Evolutionary conservation across 2,797 vertebrate genomes (phyloP), one percentile per base, ranked within the genome.

Genomic region (Eurystomus glaucurus): DNA sequence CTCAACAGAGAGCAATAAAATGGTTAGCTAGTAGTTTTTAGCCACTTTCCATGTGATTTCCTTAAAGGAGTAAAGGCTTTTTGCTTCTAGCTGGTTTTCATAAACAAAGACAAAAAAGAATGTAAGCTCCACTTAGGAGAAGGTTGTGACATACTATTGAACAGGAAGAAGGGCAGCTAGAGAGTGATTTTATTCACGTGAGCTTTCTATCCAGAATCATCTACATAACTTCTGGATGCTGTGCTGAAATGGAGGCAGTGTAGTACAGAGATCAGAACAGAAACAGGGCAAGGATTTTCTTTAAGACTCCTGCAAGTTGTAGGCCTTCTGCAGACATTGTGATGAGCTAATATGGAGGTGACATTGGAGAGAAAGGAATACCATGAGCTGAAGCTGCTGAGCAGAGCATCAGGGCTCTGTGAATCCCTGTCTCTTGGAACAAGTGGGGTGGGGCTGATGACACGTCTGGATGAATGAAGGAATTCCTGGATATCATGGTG

Each of bases 301-400:
- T 77, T 8, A 51, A 85, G 60, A 64, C 18, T 88, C 15, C 35
- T 77, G 31, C 21, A 78, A 48, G 20, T 18, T 64, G 23, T 23
- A 81, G 22, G 66, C 19, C 35, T 69, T 51, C 58, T 94, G 43
- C 39, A 86, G 39, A 29, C 9, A 12, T 18, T 45, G 39, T 14
- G 52, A 55, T 35, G 61, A 74, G 20, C 4, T 39, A 79, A 29
- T 50, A 61, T 0, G 8, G 58, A 85, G 13, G 14, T 69, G 26
- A 14, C 31, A 69, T 85, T 69, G 33, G 15, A 79, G 17, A 6
- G 10, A 70, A 81, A 82, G 35, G 54, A 76, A 60, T 35, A 51
- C 11, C 13, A 83, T 51, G n/a, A 52, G n/a, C 35, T 83, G 71
- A 83, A 93, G 78, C 66, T 91, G 54, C n/a, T 79, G 26, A 70